Evolutionary conservation across 2,113 vertebrate genomes (phyloP).

Genomic region (Ploceus nigricollis): DNA sequence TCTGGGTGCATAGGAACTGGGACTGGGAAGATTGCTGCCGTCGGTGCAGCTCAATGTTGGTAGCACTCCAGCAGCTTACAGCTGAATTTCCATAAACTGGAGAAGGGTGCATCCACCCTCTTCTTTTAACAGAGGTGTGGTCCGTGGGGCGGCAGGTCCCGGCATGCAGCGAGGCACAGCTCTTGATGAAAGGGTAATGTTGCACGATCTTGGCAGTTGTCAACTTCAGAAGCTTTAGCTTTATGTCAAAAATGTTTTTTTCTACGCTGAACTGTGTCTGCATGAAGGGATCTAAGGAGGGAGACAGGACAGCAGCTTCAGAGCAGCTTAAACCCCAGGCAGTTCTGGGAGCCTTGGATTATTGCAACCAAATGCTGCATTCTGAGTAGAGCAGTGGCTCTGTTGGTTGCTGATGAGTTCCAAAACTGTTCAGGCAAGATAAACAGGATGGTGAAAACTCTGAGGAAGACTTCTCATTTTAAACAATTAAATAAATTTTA

Average conservation of each 20-base stretch:
- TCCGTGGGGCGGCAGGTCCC: neutral
- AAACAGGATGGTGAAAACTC: conserved; percentile 18
- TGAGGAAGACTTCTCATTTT: neutral
- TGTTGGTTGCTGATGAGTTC: conserved; percentile 27
- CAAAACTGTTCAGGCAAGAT: conserved; percentile 40
- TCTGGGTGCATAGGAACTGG: neutral
- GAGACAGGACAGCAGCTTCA: neutral
- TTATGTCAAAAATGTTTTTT: neutral
- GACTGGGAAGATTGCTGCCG: neutral
- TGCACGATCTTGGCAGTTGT: neutral
- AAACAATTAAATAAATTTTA: neutral
- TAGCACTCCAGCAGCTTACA: neutral
- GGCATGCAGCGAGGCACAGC: neutral
- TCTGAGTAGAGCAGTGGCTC: neutral
- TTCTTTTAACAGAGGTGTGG: conserved; percentile 47
- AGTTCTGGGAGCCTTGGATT: neutral
- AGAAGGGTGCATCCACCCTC: conserved; percentile 28
- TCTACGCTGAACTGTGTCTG: neutral
- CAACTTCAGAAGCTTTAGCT: neutral
- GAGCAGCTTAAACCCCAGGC: neutral
- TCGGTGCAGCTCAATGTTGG: neutral
- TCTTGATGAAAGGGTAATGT: neutral
- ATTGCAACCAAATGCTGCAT: neutral
- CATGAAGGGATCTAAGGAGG: neutral
- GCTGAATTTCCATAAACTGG: conserved; percentile 35